A percentile compares a stretch with the other conserved stretches of the same genome.
These are phyloP conservation scores for Mormoops blainvillei DNA, from an alignment of 2,113 vertebrate species.

Conservation along the genomic window DNA sequence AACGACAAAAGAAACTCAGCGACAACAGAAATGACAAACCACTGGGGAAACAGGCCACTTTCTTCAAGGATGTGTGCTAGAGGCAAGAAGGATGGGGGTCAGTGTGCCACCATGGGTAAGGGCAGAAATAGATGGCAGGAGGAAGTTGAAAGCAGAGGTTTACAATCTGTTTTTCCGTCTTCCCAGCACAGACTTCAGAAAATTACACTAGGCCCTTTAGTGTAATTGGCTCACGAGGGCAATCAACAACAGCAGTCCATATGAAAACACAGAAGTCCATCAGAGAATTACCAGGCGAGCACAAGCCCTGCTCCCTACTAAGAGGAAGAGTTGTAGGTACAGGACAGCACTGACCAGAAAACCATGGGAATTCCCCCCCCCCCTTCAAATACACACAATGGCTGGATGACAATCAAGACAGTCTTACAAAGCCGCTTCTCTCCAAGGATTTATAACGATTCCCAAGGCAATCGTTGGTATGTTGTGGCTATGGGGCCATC, in stretches of 20 bases:
- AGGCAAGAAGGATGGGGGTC: background rate
- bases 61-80: background rate
- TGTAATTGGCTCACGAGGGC: background rate
- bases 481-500: background rate
- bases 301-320: background rate
- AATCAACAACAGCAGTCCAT: background rate
- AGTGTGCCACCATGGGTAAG: rapidly evolving
- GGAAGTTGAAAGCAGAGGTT: background rate
- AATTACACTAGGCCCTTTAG: background rate
- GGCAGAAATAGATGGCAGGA: background rate
- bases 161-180: background rate
- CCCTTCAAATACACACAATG: background rate
- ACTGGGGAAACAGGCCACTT: background rate
- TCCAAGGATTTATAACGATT: background rate
- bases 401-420: background rate
- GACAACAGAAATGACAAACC: background rate
- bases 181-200: background rate
- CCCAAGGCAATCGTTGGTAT: background rate
- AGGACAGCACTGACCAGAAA: background rate
- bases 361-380: background rate
- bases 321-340: background rate
- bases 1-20: background rate
- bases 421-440: background rate
- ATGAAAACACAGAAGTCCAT: background rate
- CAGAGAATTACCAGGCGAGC: background rate